Conservation (phyloP, 2,888 invertebrate species). For the Hesperia comma region DNA sequence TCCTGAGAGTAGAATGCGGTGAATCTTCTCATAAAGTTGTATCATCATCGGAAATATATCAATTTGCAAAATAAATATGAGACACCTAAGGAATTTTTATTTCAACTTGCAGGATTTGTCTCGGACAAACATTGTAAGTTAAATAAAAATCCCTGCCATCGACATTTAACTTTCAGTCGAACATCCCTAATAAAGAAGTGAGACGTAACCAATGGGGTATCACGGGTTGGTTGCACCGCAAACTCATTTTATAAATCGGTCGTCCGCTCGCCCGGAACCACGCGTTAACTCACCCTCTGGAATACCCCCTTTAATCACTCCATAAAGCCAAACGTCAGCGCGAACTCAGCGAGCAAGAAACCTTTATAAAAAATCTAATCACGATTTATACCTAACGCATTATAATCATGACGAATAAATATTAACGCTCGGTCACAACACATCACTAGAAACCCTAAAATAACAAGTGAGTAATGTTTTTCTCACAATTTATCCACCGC, state of each 20-base stretch:
- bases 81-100: no score
- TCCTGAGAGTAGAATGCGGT: no score
- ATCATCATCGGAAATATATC: no score
- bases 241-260: conserved; percentile 83
- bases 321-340: conserved; percentile 38
- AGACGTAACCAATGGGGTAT: conserved; percentile 83
- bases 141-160: conserved; percentile 2
- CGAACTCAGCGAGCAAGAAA: conserved; percentile 30
- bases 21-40: no score
- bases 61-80: no score
- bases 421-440: no score
- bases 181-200: conserved; percentile 75
- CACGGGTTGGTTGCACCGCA: conserved; percentile 82
- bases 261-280: conserved; percentile 78
- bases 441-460: neutral
- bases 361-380: conserved; percentile 36
- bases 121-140: no score
- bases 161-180: neutral
- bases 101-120: no score
- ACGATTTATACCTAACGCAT: conserved; percentile 3
- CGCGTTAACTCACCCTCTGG: conserved; percentile 72
- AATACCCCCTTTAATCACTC: conserved; percentile 55
- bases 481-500: conserved; percentile 10
- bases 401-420: no score
- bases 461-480: conserved; percentile 2